Percentiles rank a stretch among this genome's conserved stretches.
These are phyloP conservation scores for Zenarchopterus dispar DNA, from an alignment of 2,797 vertebrate genomes.

Conservation along the genomic window DNA sequence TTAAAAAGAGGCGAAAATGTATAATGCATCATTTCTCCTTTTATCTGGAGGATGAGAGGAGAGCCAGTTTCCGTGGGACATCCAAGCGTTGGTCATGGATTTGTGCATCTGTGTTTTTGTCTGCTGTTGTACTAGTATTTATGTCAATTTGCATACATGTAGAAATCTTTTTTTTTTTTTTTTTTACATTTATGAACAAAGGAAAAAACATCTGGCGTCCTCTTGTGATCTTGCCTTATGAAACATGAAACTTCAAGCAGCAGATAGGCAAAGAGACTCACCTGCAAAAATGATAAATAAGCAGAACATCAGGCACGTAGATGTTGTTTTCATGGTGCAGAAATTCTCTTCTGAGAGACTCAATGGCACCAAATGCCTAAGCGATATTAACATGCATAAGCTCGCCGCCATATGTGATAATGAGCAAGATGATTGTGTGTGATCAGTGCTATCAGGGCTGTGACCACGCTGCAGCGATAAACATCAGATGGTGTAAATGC, in stretches of 20 bases:
- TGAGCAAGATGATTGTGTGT: constrained; percentile 52
- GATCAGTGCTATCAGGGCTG: constrained; percentile 49
- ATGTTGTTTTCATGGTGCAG: constrained; percentile 3
- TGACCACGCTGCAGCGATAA: constrained; percentile 42
- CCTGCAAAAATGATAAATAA: too few relatives aligned
- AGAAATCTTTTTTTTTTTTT: neutral
- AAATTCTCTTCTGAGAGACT: constrained; percentile 2
- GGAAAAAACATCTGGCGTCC: constrained; percentile 14
- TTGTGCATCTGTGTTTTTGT: constrained; percentile 45
- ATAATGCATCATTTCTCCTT: constrained; percentile 68
- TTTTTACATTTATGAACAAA: neutral
- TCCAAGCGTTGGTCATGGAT: constrained; percentile 71
- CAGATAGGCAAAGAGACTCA: too few relatives aligned
- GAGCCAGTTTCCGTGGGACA: constrained; percentile 72
- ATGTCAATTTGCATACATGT: neutral
- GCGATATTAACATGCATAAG: constrained; percentile 36
- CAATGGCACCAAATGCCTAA: constrained; percentile 4
- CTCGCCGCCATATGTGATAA: constrained; percentile 47
- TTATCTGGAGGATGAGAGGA: constrained; percentile 68
- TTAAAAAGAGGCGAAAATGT: constrained; percentile 60
- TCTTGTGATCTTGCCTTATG: constrained; percentile 2
- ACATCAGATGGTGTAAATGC: constrained; percentile 70
- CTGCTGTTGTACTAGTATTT: neutral
- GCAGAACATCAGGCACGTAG: too few relatives aligned
- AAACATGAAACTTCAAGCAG: too few relatives aligned